Evolutionary conservation across 2,113 vertebrate genomes (phyloP), one percentile per base, ranked within the genome.

Genomic region (Scomber scombrus): DNA sequence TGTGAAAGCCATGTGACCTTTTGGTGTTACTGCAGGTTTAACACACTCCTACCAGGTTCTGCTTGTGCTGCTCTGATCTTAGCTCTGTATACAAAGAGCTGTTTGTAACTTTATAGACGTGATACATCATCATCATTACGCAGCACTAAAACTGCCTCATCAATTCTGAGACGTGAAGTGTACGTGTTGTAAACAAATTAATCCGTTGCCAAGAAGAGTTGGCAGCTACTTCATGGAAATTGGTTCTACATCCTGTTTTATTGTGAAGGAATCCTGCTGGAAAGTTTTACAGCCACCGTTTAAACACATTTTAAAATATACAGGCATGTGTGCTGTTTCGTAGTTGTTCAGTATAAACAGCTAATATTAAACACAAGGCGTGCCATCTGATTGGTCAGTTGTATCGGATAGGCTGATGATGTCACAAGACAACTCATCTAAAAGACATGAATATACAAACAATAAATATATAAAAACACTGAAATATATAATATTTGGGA

Each of bases 41-140:
- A 80, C 82, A 80, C 58, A 15, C 64, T 76, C 69, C 64, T 58
- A 64, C 65, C 73, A 87, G 74, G 69, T 88, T 85, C 54, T 66
- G 55, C 71, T 58, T 19, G 16, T 16, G 51, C 60, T 3, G 34
- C 58, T 85, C 71, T 85, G 84, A 78, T 82, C 78, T 77, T 3
- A 43, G 55, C 3, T 49, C 6, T 40, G 34, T 40, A 40, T 52
- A 88, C 85, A 90, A 80, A 85, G 85, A 6, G 62, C 81, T 11
- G 49, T 4, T 80, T 92, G 81, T 89, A 16, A 58, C 63, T 84
- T 73, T 58, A 62, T n/a, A 49, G 75, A 68, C 43, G 52, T 77
- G 75, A 60, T 56, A 60, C 80, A 56, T 91, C 78, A 14, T 82
- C 55, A 58, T 23, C 50, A 18, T 80, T 66, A 83, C 54, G 29